Evolutionary conservation across 2,113 vertebrate genomes (phyloP).

Genomic region (Arizona elegans): DNA sequence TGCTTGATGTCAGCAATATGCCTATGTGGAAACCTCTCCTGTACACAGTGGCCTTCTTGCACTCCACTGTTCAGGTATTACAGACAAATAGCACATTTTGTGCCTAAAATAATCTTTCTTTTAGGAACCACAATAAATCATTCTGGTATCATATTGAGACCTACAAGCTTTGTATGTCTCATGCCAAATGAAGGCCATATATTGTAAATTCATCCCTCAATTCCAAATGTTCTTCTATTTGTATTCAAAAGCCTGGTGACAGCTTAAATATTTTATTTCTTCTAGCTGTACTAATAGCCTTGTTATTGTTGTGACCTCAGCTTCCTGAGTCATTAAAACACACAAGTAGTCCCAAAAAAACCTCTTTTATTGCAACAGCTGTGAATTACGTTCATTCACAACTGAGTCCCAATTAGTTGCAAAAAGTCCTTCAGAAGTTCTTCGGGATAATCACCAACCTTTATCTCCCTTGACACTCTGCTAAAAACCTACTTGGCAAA

Average conservation of each 20-base stretch:
- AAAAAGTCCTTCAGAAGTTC: too few species aligned
- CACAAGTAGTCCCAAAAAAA: too few species aligned
- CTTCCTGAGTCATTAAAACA: too few species aligned
- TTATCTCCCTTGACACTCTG: too few species aligned
- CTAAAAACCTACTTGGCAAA: too few species aligned
- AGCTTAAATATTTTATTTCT: background rate
- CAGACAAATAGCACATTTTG: background rate
- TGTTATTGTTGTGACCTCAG: background rate
- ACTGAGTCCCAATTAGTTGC: too few species aligned
- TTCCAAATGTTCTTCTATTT: background rate
- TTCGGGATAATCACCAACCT: too few species aligned
- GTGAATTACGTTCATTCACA: too few species aligned
- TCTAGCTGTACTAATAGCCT: background rate
- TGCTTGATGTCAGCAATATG: slow-evolving; percentile 70
- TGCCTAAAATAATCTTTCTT: background rate
- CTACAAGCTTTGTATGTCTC: background rate
- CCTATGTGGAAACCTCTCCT: slow-evolving; percentile 79
- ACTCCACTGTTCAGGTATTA: slow-evolving; percentile 77
- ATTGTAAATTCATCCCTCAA: background rate
- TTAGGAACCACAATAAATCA: background rate
- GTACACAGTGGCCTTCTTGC: slow-evolving; percentile 75
- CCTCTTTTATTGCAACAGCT: too few species aligned
- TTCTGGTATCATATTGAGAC: background rate
- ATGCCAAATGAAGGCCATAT: background rate
- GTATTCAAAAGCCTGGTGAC: background rate